phyloP scores from a whole-genome alignment of 2,797 vertebrate species.

The Squalus acanthias region DNA sequence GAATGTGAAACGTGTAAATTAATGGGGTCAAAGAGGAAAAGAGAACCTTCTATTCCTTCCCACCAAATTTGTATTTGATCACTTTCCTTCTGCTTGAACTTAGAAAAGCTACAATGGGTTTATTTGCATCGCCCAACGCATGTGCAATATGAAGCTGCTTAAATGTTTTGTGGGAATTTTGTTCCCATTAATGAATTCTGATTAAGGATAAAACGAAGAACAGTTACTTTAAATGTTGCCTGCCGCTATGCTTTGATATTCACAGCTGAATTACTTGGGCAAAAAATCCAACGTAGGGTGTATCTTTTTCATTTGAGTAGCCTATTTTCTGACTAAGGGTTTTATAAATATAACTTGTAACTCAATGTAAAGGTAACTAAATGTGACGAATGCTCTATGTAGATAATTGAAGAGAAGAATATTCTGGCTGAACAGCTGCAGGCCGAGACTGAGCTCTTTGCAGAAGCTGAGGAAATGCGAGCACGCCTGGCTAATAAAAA shows the following conservation, averaged over 20 bases:
- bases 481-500: conserved; percentile 88
- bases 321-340: background rate
- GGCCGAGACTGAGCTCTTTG: conserved; percentile 90
- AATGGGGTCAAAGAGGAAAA: background rate
- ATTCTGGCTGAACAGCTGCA: conserved; percentile 93
- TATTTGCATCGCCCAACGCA: no score
- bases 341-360: background rate
- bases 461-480: conserved; percentile 94
- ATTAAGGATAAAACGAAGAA: background rate
- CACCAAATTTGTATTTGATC: background rate
- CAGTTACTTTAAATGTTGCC: no score
- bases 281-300: background rate
- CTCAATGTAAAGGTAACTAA: no score
- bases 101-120: background rate
- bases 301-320: background rate
- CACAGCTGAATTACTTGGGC: background rate
- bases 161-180: background rate
- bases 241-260: no score
- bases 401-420: conserved; percentile 92
- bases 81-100: background rate
- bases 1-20: background rate
- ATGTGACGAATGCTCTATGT: conserved; percentile 13
- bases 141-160: background rate
- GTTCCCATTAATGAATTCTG: background rate
- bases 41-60: background rate